Conservation (phyloP, 53 echinoderm and acorn worm species). For the Actinopyga echinites region DNA sequence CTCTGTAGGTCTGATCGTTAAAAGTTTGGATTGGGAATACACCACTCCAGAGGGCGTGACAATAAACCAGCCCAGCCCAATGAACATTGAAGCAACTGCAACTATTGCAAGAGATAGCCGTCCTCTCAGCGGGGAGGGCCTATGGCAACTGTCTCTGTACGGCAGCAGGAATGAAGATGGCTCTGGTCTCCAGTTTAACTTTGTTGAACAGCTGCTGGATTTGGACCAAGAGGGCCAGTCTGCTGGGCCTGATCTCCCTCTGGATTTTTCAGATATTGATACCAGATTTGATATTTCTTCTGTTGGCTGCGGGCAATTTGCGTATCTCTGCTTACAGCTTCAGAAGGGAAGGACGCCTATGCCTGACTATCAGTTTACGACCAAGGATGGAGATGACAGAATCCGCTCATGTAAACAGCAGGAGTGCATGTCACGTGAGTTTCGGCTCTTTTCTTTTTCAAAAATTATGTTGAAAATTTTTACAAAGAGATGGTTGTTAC, state of each 20-base stretch:
- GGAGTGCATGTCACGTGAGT: slow-evolving; percentile 74
- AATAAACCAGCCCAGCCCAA: slow-evolving; percentile 62
- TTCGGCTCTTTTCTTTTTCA: too few relatives aligned
- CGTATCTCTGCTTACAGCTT: slow-evolving; percentile 72
- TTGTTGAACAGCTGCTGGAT: slow-evolving; percentile 66
- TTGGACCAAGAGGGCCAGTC: slow-evolving; percentile 42
- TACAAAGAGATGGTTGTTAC: neutral
- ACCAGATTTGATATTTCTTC: slow-evolving; percentile 67
- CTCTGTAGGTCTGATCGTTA: slow-evolving; percentile 64
- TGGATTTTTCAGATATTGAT: slow-evolving; percentile 54
- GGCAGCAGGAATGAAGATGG: slow-evolving; percentile 74
- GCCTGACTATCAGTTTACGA: slow-evolving; percentile 71
- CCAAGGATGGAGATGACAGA: slow-evolving; percentile 66
- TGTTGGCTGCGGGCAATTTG: slow-evolving; percentile 75
- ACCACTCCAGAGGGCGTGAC: slow-evolving; percentile 58
- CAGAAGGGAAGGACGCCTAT: slow-evolving; percentile 65
- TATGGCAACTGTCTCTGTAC: slow-evolving; percentile 78
- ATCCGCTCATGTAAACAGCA: slow-evolving; percentile 69
- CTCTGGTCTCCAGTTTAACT: slow-evolving; percentile 64
- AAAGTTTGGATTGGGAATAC: slow-evolving; percentile 74
- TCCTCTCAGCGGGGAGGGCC: slow-evolving; percentile 66
- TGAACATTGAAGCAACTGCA: slow-evolving; percentile 69
- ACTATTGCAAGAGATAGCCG: slow-evolving; percentile 64
- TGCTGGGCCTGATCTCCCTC: slow-evolving; percentile 58
- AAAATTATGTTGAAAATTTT: too few relatives aligned